phyloP scores from a whole-genome alignment of 2,113 vertebrate genomes.

The Pan troglodytes region DNA sequence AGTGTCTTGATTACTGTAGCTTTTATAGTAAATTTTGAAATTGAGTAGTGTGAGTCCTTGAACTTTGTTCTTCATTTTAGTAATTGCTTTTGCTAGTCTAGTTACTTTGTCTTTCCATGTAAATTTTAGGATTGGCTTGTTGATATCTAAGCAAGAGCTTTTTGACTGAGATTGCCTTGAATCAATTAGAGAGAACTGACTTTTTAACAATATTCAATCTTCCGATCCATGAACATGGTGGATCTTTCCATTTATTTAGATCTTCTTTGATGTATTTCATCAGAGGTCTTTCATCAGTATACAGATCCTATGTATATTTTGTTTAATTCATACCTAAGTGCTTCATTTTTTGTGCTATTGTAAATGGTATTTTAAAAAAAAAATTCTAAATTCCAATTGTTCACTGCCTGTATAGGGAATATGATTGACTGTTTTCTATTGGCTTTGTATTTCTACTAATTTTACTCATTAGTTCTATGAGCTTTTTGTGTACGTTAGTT shows the following conservation, averaged over 20 bases:
- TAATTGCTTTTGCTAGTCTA: neutral
- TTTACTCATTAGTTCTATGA: neutral
- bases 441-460: neutral
- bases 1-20: neutral
- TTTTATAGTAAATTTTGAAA: neutral
- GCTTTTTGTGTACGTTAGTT: neutral
- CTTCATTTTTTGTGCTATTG: neutral
- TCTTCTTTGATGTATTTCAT: neutral
- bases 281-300: neutral
- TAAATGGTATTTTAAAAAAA: neutral
- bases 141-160: neutral
- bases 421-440: neutral
- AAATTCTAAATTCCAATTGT: neutral
- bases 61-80: neutral
- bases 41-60: neutral
- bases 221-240: neutral
- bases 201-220: neutral
- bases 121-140: neutral
- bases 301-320: neutral
- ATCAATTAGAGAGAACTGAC: neutral
- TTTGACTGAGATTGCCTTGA: neutral
- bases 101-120: neutral
- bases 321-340: neutral
- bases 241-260: neutral
- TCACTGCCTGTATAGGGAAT: neutral